A percentile compares a stretch with the other conserved stretches of the same genome.
These are phyloP conservation scores for Epistrophella euchroma DNA, from an alignment of 2,888 invertebrate genomes.

Conservation along the genomic window DNA sequence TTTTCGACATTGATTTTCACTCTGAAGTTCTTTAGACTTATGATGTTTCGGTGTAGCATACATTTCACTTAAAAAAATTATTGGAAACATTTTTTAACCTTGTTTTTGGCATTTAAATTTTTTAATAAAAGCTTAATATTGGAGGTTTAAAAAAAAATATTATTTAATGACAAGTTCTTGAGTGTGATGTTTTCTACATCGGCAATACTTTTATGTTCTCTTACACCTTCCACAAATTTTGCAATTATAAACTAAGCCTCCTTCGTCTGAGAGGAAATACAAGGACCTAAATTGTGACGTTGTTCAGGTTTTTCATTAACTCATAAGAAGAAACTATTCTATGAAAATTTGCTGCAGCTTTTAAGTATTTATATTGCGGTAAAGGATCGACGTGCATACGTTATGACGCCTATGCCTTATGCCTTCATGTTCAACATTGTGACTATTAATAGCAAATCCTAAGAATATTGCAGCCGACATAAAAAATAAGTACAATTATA, in stretches of 20 bases:
- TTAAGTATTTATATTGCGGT: conserved; percentile 38
- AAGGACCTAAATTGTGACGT: conserved; percentile 32
- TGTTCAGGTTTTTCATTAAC: conserved; percentile 33
- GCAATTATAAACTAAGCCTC: conserved; percentile 33
- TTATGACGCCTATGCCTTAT: not conserved
- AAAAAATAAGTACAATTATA: too few relatives aligned
- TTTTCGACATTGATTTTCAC: too few relatives aligned
- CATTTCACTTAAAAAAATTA: too few relatives aligned
- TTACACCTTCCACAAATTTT: conserved; percentile 7
- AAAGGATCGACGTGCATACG: conserved; percentile 5
- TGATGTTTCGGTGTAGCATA: too few relatives aligned
- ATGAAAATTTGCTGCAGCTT: conserved; percentile 21
- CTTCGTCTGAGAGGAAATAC: conserved; percentile 26
- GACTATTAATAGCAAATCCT: conserved; percentile 27
- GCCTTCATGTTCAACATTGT: conserved; percentile 4
- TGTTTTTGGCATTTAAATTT: too few relatives aligned
- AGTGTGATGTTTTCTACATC: not conserved
- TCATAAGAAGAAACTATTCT: not conserved
- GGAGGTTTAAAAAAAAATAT: too few relatives aligned
- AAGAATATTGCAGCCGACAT: conserved; percentile 10
- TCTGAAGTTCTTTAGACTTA: too few relatives aligned
- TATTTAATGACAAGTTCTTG: not conserved
- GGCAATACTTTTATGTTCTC: conserved; percentile 7
- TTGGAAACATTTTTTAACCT: too few relatives aligned
- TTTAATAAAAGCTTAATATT: too few relatives aligned